Conservation (phyloP, 2,888 invertebrate genomes). For the Arge pagana region DNA sequence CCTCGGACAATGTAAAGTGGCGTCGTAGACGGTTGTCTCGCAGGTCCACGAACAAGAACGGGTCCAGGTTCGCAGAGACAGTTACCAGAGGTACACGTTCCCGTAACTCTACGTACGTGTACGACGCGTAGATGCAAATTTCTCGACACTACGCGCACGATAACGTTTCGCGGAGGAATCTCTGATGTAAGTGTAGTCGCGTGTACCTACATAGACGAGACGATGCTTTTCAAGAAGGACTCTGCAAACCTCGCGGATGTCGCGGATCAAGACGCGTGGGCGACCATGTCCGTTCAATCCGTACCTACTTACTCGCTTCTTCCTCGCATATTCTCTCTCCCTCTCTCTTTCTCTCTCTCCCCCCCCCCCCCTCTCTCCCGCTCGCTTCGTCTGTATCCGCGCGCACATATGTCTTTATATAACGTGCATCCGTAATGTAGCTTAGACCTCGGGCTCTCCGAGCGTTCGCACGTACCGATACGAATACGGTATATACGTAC, state of each 20-base stretch:
- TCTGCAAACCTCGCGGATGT: conserved; percentile 13
- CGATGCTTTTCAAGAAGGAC: background rate
- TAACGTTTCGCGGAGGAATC: too few relatives aligned
- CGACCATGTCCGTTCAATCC: conserved; percentile 44
- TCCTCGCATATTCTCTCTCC: background rate
- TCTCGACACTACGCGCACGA: conserved; percentile 38
- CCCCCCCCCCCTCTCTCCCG: too few relatives aligned
- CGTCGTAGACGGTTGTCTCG: background rate
- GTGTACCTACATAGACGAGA: too few relatives aligned
- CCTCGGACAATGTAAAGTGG: conserved; percentile 16
- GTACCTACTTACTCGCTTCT: background rate
- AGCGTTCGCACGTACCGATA: too few relatives aligned
- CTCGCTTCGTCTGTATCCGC: too few relatives aligned
- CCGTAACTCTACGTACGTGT: too few relatives aligned
- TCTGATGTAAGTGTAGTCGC: too few relatives aligned
- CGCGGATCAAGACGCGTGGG: conserved; percentile 39
- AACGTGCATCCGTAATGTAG: conserved; percentile 15
- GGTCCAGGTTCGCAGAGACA: conserved; percentile 5
- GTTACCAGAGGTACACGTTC: conserved; percentile 20
- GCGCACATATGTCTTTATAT: background rate
- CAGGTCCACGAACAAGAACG: background rate
- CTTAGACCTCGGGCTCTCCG: conserved; percentile 29
- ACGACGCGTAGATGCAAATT: conserved; percentile 39
- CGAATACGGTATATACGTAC: too few relatives aligned
- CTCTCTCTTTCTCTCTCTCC: too few relatives aligned